Evolutionary conservation across 2,113 vertebrate species (phyloP).

Genomic region (Sinocyclocheilus grahami): DNA sequence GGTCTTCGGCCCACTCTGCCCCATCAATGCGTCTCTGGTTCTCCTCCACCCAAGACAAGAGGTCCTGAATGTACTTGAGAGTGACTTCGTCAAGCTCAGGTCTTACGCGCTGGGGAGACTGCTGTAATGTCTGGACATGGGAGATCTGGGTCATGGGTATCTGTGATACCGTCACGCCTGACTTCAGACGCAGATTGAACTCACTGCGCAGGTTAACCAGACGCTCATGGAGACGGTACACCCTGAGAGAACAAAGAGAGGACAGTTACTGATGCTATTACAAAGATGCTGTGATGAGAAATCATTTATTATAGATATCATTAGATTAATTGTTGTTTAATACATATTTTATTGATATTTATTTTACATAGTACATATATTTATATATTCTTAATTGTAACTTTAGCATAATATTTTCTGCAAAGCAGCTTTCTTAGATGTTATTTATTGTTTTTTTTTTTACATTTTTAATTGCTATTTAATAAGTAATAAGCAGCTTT

Average conservation of each 20-base stretch:
- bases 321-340: not conserved
- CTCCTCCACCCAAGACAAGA: conserved; percentile 93
- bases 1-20: conserved; percentile 87
- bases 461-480: no score
- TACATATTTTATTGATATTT: not conserved
- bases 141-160: conserved; percentile 66
- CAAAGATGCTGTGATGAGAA: not conserved
- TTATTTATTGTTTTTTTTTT: no score
- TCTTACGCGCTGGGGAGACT: conserved; percentile 64
- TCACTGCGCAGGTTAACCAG: conserved; percentile 93
- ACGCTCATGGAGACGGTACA: conserved; percentile 92
- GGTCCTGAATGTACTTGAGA: conserved; percentile 86
- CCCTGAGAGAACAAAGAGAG: conserved; percentile 67
- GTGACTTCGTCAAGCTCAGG: conserved; percentile 84
- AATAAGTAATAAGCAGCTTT: not conserved
- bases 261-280: not conserved
- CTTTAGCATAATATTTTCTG: no score
- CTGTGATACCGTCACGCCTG: conserved; percentile 70
- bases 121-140: conserved; percentile 58
- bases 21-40: conserved; percentile 84
- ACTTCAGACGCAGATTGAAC: conserved; percentile 89
- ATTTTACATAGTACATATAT: no score
- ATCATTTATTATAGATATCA: not conserved
- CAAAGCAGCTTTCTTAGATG: no score
- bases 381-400: no score